Evolutionary conservation across 1,140 invertebrate genomes (phyloP), one percentile per base, ranked within the genome.

Genomic region (Triops cancriformis): DNA sequence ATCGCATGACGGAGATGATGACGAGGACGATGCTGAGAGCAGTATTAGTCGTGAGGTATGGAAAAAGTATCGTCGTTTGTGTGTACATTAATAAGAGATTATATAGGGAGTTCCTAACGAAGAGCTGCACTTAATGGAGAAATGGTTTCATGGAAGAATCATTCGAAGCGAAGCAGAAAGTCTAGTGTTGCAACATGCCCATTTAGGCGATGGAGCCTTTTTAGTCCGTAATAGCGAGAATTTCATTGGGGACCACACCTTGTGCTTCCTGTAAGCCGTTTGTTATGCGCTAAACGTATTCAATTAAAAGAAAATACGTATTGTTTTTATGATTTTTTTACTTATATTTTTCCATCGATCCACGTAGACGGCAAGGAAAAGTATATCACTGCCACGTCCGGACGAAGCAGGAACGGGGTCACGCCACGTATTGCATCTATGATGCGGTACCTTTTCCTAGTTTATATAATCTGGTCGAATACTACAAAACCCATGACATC

Each of bases 331-430:
- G n/a, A n/a, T n/a, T n/a, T n/a, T n/a, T n/a, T n/a, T n/a, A n/a
- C n/a, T 26, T 1, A 3, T 9, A 72, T 28, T 18, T 51, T 78
- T 31, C 14, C 45, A n/a, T 10, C 73, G 23, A 5, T 23, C 31
- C 75, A 82, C 81, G 27, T 81, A 89, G 88, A 94, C 87, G 94
- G 12, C 90, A 94, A 82, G 92, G 91, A 26, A 91, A 91, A 83
- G 93, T 94, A 0, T 95, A 97, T 85, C 97, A 98, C 84, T 97
- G 95, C 84, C 88, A 95, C 72, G 98, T 98, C 78, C 92, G 93
- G 82, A 88, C 92, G 37, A 94, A 94, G 82, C 94, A 95, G 82
- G 94, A 97, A 79, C 89, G 91, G 82, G 95, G 94, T 27, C 88
- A 93, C 81, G 94, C 91, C 0, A 95, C 94, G 83, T 98, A 95